phyloP scores from a whole-genome alignment of 2,888 invertebrate species.

The Chironomus tentans region DNA sequence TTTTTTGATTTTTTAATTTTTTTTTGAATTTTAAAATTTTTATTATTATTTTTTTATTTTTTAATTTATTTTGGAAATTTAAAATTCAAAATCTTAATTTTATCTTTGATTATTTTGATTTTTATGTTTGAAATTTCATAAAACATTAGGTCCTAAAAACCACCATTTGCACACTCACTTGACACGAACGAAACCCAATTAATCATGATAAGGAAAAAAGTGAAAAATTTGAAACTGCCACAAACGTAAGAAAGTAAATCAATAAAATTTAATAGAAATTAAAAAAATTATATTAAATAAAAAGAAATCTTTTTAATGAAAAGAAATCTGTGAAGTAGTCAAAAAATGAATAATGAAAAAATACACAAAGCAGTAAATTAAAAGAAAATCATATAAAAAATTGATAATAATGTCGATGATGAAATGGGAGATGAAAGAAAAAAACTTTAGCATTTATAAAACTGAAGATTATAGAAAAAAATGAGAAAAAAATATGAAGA shows the following conservation, averaged over 20 bases:
- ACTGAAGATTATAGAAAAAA: background rate
- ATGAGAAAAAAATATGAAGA: background rate
- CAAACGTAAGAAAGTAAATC: background rate
- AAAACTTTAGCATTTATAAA: constrained; percentile 8
- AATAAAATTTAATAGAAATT: background rate
- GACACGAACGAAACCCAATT: too few species aligned
- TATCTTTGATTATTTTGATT: too few species aligned
- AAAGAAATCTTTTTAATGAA: background rate
- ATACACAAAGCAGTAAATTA: background rate
- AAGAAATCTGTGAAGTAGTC: background rate
- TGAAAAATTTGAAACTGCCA: background rate
- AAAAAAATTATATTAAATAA: background rate
- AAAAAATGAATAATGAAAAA: background rate
- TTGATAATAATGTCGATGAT: constrained; percentile 3
- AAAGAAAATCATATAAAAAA: background rate
- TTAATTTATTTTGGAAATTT: too few species aligned
- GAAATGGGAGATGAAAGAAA: too few species aligned
- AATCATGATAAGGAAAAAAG: too few species aligned
- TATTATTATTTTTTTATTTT: too few species aligned
- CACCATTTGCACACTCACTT: too few species aligned
- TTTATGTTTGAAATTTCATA: too few species aligned
- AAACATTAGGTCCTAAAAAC: too few species aligned
- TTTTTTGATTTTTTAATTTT: too few species aligned
- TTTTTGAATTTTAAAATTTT: too few species aligned
- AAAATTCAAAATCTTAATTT: too few species aligned